phyloP scores from a whole-genome alignment of 1,140 invertebrate genomes.

The Reticulitermes speratus region DNA sequence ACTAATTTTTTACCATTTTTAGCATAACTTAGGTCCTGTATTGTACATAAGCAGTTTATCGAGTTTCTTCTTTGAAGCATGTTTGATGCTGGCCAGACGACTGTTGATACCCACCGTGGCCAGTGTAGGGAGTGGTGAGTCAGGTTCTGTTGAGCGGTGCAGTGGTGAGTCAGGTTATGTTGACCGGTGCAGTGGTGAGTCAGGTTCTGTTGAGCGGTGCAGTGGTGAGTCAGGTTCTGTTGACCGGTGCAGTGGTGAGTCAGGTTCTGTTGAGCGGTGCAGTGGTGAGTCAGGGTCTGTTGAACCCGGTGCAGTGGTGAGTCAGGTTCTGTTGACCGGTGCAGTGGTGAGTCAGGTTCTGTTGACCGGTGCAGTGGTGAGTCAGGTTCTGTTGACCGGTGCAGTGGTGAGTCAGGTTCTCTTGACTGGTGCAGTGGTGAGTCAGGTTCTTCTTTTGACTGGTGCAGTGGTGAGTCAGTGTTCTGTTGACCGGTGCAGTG shows the following conservation, averaged over 20 bases:
- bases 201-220: neutral
- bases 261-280: neutral
- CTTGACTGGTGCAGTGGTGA: too few relatives aligned
- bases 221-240: too few relatives aligned
- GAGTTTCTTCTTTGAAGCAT: constrained; percentile 19
- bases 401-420: neutral
- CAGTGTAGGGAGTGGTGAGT: neutral
- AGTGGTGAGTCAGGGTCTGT: too few relatives aligned
- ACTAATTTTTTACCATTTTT: constrained; percentile 36
- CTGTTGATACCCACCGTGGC: neutral
- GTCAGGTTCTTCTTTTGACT: neutral
- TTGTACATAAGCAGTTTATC: neutral
- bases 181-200: neutral
- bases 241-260: neutral
- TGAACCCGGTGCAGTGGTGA: neutral
- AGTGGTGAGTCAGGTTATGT: too few relatives aligned
- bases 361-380: too few relatives aligned
- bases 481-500: neutral
- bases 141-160: neutral
- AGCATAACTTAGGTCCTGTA: constrained; percentile 29
- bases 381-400: neutral
- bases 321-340: neutral
- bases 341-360: neutral
- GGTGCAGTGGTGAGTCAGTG: neutral
- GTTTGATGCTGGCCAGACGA: neutral